Evolutionary conservation across 1,140 invertebrate genomes (phyloP).

Genomic region (Macrobrachium rosenbergii): DNA sequence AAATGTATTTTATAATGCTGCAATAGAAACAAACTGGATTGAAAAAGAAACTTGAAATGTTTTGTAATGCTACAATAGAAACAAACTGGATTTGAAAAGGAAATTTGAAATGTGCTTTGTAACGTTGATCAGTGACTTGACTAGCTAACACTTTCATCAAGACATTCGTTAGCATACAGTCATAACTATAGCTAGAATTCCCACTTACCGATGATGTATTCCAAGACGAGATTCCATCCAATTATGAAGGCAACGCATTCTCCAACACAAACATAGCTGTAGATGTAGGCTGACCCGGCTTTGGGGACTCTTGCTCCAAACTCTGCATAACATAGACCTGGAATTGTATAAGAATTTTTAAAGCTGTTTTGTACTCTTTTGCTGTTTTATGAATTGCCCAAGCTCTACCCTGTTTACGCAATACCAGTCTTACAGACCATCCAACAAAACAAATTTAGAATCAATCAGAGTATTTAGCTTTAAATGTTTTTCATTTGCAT

Average conservation of each 20-base stretch:
- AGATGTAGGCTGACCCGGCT: constrained; percentile 76
- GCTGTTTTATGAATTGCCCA: too few relatives aligned
- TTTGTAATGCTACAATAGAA: too few relatives aligned
- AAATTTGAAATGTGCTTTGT: too few relatives aligned
- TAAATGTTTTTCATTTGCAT: too few relatives aligned
- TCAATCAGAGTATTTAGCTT: too few relatives aligned
- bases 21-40: too few relatives aligned
- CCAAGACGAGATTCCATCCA: constrained; percentile 92
- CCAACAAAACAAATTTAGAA: too few relatives aligned
- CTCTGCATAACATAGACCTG: constrained; percentile 76
- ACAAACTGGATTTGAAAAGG: too few relatives aligned
- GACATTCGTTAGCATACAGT: not conserved
- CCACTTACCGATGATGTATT: constrained; percentile 86
- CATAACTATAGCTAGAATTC: not conserved
- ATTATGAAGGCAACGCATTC: constrained; percentile 79
- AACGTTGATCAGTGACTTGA: too few relatives aligned
- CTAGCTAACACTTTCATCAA: not conserved
- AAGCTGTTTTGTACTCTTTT: constrained; percentile 49
- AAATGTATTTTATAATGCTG: too few relatives aligned
- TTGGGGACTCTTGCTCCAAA: constrained; percentile 80
- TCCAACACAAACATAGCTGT: constrained; percentile 88
- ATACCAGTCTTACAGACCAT: constrained; percentile 4
- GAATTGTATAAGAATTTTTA: not conserved
- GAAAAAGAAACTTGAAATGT: too few relatives aligned
- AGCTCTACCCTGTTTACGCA: not conserved